Conservation (phyloP, 2,113 vertebrate species). For the Callipepla squamata region DNA sequence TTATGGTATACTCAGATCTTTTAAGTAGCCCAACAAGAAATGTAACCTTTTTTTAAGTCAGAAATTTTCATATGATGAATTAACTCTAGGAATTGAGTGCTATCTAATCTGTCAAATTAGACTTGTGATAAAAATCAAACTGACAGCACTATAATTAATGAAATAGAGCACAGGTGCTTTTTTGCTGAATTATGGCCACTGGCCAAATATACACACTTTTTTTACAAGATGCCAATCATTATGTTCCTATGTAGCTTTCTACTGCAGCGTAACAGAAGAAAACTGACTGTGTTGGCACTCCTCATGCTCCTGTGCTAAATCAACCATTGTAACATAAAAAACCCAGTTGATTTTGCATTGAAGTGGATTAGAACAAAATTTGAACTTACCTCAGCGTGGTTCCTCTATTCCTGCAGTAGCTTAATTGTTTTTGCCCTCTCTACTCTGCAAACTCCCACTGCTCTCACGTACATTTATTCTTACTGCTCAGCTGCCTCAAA, state of each 20-base stretch:
- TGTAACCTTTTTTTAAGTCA: fast-evolving
- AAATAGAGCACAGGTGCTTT: neutral
- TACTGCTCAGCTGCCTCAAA: neutral
- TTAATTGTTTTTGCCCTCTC: neutral
- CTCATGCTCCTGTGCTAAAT: neutral
- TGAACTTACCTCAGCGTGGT: neutral
- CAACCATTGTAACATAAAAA: neutral
- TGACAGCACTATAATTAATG: neutral
- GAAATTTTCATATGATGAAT: neutral
- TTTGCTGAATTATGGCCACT: neutral
- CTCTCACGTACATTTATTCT: fast-evolving
- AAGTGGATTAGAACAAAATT: neutral
- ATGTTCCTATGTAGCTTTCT: neutral
- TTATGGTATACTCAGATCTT: neutral
- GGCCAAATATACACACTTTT: neutral
- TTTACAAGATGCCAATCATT: neutral
- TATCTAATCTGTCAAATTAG: neutral
- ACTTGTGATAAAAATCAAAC: neutral
- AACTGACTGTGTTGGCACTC: neutral
- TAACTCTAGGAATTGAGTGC: neutral
- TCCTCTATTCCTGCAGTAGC: neutral
- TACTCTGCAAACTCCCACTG: neutral
- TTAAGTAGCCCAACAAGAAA: neutral
- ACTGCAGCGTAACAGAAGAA: neutral
- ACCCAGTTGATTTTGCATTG: neutral